A percentile compares a stretch with the other conserved stretches of the same genome.
phyloP scores from a whole-genome alignment of 2,113 vertebrate genomes.

The Gasterosteus aculeatus region DNA sequence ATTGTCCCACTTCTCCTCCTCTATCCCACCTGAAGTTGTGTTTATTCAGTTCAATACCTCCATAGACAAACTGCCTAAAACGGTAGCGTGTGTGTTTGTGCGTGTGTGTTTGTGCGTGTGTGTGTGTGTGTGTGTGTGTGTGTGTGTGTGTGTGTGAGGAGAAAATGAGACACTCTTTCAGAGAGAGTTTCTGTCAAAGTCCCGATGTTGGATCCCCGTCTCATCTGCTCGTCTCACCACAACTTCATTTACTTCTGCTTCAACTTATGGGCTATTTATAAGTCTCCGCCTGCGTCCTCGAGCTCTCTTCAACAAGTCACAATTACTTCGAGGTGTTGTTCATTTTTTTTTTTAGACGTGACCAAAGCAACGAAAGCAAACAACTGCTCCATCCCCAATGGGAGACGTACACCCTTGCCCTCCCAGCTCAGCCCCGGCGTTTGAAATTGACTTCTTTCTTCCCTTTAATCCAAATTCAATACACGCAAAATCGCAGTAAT shows the following conservation, averaged over 20 bases:
- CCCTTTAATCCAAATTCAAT: conserved; percentile 59
- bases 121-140: conserved; percentile 14
- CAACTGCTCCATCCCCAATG: not conserved
- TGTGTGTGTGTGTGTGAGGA: conserved; percentile 6
- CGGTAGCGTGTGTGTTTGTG: conserved; percentile 15
- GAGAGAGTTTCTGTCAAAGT: conserved; percentile 30
- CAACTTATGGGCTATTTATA: not conserved
- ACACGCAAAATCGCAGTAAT: conserved; percentile 61
- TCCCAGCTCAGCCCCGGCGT: not conserved
- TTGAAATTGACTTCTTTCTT: conserved; percentile 20
- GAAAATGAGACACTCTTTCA: not conserved
- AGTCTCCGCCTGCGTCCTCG: not conserved
- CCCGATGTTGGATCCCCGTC: conserved; percentile 36
- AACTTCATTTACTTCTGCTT: conserved; percentile 66
- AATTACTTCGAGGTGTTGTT: not conserved
- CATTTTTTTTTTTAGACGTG: not conserved
- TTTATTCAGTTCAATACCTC: conserved; percentile 33
- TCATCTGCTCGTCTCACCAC: conserved; percentile 35
- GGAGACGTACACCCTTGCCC: conserved; percentile 13
- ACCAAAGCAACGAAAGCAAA: not conserved
- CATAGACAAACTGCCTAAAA: conserved; percentile 25
- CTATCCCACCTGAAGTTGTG: conserved; percentile 39
- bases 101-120: conserved; percentile 5
- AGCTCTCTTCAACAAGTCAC: conserved; percentile 23
- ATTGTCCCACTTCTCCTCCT: not conserved